Conservation (phyloP, 2,888 invertebrate species). For the Xanthostigma xanthostigma region DNA sequence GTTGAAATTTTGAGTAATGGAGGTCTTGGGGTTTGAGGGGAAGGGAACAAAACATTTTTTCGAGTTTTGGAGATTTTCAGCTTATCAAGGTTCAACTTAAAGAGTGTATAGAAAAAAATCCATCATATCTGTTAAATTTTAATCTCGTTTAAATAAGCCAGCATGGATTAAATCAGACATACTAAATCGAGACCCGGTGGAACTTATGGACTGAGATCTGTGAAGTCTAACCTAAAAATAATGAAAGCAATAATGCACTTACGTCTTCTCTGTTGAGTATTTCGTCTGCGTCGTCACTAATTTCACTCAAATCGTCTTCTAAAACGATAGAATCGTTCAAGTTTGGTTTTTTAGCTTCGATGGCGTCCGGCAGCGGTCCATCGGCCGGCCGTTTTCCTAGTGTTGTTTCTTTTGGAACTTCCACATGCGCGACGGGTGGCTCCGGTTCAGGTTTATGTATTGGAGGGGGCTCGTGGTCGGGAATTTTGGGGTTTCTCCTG, state of each 20-base stretch:
- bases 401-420: constrained; percentile 15
- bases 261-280: constrained; percentile 65
- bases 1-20: too few species aligned
- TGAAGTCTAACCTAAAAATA: neutral
- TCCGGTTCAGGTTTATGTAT: constrained; percentile 6
- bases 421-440: constrained; percentile 16
- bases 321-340: constrained; percentile 29
- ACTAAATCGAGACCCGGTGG: neutral
- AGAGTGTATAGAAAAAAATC: too few species aligned
- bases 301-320: constrained; percentile 67
- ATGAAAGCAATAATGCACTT: constrained; percentile 17
- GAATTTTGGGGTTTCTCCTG: constrained; percentile 2
- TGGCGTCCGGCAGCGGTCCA: constrained; percentile 26
- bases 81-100: too few species aligned
- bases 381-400: constrained; percentile 22
- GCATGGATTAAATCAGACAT: too few species aligned
- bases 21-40: too few species aligned
- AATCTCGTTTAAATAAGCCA: too few species aligned
- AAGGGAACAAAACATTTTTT: too few species aligned
- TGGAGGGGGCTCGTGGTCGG: constrained; percentile 1
- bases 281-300: constrained; percentile 80
- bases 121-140: too few species aligned
- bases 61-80: too few species aligned
- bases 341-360: constrained; percentile 31
- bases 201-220: neutral